Evolutionary conservation across 2,888 invertebrate species (phyloP), one percentile per base, ranked within the genome.

Genomic region (Mongoloraphidia duomilia): DNA sequence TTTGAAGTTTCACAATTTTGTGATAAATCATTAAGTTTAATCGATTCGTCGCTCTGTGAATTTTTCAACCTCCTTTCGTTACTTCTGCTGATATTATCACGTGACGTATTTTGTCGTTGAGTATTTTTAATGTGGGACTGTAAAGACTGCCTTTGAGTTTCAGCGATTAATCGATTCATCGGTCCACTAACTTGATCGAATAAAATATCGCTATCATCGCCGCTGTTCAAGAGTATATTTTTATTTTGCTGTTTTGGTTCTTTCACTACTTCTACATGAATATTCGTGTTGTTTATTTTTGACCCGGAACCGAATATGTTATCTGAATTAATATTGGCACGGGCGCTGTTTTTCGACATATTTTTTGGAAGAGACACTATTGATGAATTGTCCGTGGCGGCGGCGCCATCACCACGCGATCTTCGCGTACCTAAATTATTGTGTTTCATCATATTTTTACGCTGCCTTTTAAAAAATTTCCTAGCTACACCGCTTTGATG

Each of bases 401-500:
- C 68, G 0, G 72, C 76, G 26, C 71, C 76, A 50, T 77, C 77
- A 11, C 76, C 67, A 50, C 77, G 69, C 26, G 26, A 26, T 36
- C 79, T 72, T 0, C 82, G 76, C 12, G 81, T 67, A 46, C 82
- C 82, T 17, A 87, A 69, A 59, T 85, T 85, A 58, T 81, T 83
- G 50, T 82, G 77, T 59, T 82, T 84, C 64, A 72, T 70, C 46
- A 79, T 76, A 55, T 84, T 72, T 42, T 85, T 76, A 50, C 84
- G 75, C 61, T 89, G 90, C 57, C 87, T 88, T 58, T 87, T 87
- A 67, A 94, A 94, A 64, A 93, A 94, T 61, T 90, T 90, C 54
- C 89, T 79, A 0, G 94, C 94, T 0, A 91, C 90, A 37, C 89
- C 91, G 65, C 90, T 93, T 67, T 94, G 94, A 64, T 89, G 86